Conservation (phyloP, 2,113 vertebrate species). For the Dascyllus trimaculatus region DNA sequence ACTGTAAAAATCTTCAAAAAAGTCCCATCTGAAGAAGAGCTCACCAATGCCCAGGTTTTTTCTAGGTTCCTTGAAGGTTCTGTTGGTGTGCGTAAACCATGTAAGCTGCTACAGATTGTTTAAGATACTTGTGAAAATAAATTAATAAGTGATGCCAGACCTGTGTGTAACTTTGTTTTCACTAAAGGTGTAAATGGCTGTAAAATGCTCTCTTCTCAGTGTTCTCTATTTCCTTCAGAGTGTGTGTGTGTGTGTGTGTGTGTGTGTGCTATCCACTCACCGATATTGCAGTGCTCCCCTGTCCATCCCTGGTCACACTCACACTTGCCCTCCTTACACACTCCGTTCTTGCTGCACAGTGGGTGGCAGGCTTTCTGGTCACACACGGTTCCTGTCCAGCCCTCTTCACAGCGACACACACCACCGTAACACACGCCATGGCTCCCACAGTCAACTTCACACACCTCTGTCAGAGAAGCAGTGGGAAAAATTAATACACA, state of each 20-base stretch:
- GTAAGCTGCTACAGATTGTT: background rate
- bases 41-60: background rate
- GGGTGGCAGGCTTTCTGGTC: slow-evolving; percentile 95
- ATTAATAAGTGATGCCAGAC: no score
- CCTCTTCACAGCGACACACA: slow-evolving; percentile 94
- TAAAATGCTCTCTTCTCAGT: no score
- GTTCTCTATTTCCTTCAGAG: no score
- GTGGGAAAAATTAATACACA: background rate
- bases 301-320: slow-evolving; percentile 99
- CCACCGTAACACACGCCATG: slow-evolving; percentile 93
- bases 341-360: slow-evolving; percentile 94
- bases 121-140: no score
- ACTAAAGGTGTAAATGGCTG: no score
- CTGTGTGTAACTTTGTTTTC: no score
- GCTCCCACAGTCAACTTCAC: slow-evolving; percentile 91
- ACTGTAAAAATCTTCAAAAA: background rate
- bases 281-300: slow-evolving; percentile 97
- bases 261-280: slow-evolving; percentile 82
- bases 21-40: background rate
- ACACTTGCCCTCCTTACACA: slow-evolving; percentile 97
- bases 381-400: slow-evolving; percentile 93
- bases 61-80: background rate
- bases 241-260: slow-evolving; percentile 16
- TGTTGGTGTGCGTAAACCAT: background rate
- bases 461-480: slow-evolving; percentile 87